These are phyloP conservation scores for Acrobasis consociella DNA, from an alignment of 2,888 invertebrate species.

Conservation along the genomic window DNA sequence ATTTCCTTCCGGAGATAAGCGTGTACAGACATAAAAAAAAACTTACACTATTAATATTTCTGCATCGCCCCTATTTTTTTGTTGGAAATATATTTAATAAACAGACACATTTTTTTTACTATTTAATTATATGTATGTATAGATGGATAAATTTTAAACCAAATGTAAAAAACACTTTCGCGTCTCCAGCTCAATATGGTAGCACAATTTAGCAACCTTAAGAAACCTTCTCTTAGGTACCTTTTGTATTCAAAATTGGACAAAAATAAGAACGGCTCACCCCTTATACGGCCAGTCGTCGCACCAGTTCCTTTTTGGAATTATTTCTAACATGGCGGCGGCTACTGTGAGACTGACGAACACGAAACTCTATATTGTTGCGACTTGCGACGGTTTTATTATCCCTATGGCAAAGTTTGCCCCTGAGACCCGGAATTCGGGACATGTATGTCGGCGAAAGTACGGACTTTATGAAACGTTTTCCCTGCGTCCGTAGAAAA, in stretches of 20 bases:
- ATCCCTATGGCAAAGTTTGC: constrained; percentile 23
- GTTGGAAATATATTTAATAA: too few species aligned
- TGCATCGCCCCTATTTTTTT: too few species aligned
- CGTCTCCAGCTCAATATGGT: constrained; percentile 11
- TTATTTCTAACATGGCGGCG: constrained; percentile 37
- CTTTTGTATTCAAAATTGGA: constrained; percentile 27
- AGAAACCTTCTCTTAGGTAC: not conserved
- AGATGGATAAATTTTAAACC: too few species aligned
- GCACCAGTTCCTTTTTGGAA: constrained; percentile 41
- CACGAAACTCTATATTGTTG: constrained; percentile 35
- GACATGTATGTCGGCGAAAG: constrained; percentile 17
- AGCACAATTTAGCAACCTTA: constrained; percentile 9
- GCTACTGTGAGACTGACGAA: constrained; percentile 11
- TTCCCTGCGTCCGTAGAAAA: constrained; percentile 4
- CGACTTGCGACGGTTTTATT: constrained; percentile 28
- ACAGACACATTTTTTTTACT: too few species aligned
- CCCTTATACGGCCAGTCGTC: constrained; percentile 37
- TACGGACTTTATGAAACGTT: constrained; percentile 13
- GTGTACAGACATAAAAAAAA: too few species aligned
- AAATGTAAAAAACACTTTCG: not conserved
- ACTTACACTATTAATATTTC: too few species aligned
- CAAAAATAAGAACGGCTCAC: constrained; percentile 24
- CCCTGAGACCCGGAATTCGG: constrained; percentile 20
- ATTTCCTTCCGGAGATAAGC: too few species aligned
- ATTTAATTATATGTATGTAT: too few species aligned